Percentiles rank a stretch among this genome's conserved stretches.
phyloP scores from a whole-genome alignment of 2,797 vertebrate species.

The Syngnathus rostellatus region DNA sequence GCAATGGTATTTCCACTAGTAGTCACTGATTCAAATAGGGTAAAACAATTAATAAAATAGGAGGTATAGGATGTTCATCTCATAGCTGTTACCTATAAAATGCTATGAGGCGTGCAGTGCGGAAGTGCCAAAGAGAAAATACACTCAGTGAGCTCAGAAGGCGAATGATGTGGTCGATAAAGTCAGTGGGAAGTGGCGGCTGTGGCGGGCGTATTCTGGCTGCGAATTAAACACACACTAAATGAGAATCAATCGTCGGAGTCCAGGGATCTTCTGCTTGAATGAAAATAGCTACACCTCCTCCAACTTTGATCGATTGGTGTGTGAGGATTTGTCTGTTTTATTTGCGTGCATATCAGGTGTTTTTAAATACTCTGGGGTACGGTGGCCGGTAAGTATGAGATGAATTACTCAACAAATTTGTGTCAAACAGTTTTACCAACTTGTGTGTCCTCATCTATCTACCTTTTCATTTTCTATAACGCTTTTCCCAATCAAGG shows the following conservation, averaged over 20 bases:
- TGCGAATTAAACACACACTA: slow-evolving; percentile 51
- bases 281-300: slow-evolving; percentile 44
- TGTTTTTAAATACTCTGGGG: not conserved
- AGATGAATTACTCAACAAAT: not conserved
- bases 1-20: not conserved
- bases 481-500: not conserved
- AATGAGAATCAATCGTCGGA: slow-evolving; percentile 48
- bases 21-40: not conserved
- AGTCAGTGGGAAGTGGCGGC: slow-evolving; percentile 40
- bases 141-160: slow-evolving; percentile 14
- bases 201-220: slow-evolving; percentile 31
- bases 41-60: too few species aligned
- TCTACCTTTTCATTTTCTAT: not conserved
- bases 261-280: slow-evolving; percentile 43
- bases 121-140: slow-evolving; percentile 26
- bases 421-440: not conserved
- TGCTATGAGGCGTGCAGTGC: slow-evolving; percentile 9
- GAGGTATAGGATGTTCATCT: not conserved
- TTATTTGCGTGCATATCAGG: slow-evolving; percentile 1
- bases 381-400: not conserved
- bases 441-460: not conserved
- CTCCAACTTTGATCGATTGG: slow-evolving; percentile 40
- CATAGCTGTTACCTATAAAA: slow-evolving; percentile 16
- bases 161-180: slow-evolving; percentile 40
- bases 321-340: slow-evolving; percentile 10